Evolutionary conservation across 1,140 invertebrate genomes (phyloP), one percentile per base, ranked within the genome.

Genomic region (Bombus difficillimus): DNA sequence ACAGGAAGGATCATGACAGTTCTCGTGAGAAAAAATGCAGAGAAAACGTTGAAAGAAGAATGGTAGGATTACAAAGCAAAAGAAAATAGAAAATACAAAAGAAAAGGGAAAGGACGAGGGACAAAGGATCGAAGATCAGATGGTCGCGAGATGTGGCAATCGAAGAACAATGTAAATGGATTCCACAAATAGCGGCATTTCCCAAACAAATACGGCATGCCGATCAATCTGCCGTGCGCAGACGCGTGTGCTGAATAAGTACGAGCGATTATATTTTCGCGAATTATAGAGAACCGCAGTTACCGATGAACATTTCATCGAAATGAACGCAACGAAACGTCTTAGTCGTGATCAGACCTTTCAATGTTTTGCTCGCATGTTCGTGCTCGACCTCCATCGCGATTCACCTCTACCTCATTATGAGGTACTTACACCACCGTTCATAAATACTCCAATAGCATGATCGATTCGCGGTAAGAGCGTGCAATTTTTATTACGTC

Each of bases 211-310:
- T 86, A 87, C 76, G 81, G 81, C 77, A 75, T 81, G 86, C 86
- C 90, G 88, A 92, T 90, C 91, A 88, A 89, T 92, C 86, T 75
- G 83, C 78, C 83, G 72, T 81, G 83, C 22, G 81, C 73, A 77
- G 37, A 89, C 43, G 72, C 92, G 91, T 91, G 92, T 74, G 79
- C 80, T 79, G 92, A 92, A 92, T 92, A 92, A 92, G 90, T 91
- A 87, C 72, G 66, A 75, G 59, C 83, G 78, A 91, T 92, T 93
- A 53, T 53, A 53, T 53, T 22, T 92, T 78, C 86, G 85, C 89
- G 88, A 89, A 92, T 93, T 88, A 92, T 75, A 64, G 43, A 47
- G 86, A 87, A 73, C 57, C 79, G 28, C 5, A 47, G 69, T n/a
- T 43, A 66, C 9, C 43, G 72, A 18, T n/a, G 18, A 64, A 62